These are phyloP conservation scores for Gonioctena quinquepunctata DNA, from an alignment of 1,140 invertebrate genomes.

Conservation along the genomic window DNA sequence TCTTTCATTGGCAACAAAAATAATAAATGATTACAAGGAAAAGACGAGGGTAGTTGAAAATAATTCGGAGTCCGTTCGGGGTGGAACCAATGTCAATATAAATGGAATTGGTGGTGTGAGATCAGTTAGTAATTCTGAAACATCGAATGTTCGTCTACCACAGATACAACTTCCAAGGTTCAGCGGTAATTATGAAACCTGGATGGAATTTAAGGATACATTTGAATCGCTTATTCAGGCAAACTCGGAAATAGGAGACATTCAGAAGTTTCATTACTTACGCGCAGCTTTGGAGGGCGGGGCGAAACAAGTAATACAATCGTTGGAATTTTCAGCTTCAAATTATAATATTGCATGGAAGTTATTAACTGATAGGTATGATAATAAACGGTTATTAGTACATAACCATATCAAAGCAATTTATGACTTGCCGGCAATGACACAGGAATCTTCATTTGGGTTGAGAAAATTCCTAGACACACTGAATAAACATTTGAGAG, in stretches of 20 bases:
- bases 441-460: conserved; percentile 28
- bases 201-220: conserved; percentile 41
- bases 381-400: conserved; percentile 49
- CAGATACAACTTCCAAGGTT: conserved; percentile 45
- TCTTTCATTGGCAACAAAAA: too few relatives aligned
- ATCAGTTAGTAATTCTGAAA: too few relatives aligned
- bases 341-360: conserved; percentile 53
- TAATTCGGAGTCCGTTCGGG: too few relatives aligned
- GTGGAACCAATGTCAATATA: too few relatives aligned
- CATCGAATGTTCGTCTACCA: too few relatives aligned
- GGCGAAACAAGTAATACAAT: conserved; percentile 40
- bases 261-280: conserved; percentile 50
- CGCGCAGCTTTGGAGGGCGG: conserved; percentile 41
- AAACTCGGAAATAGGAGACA: conserved; percentile 32
- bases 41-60: too few relatives aligned
- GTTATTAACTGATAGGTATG: conserved; percentile 48
- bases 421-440: conserved; percentile 35
- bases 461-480: conserved; percentile 49
- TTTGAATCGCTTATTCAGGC: conserved; percentile 44
- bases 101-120: too few relatives aligned
- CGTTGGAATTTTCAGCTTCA: conserved; percentile 41
- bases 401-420: conserved; percentile 48
- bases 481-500: conserved; percentile 44
- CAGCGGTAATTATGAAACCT: conserved; percentile 43
- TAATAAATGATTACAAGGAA: too few relatives aligned